phyloP scores from a whole-genome alignment of 2,888 invertebrate genomes.

The Apodemia hepburni region DNA sequence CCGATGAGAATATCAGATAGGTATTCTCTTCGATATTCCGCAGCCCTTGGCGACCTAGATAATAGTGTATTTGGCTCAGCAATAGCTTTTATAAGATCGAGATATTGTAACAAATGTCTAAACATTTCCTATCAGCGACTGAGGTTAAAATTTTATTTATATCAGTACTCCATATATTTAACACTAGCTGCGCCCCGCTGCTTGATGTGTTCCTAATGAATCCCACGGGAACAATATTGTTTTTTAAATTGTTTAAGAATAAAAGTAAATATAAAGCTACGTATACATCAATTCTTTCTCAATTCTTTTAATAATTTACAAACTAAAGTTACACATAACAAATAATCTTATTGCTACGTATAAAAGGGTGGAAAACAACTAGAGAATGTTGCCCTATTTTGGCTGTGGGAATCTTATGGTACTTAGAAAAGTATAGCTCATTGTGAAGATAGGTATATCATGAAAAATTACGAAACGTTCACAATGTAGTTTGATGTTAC shows the following conservation, averaged over 20 bases:
- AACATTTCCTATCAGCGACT: not conserved
- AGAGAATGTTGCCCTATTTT: not conserved
- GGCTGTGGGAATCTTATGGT: not conserved
- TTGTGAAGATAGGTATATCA: not conserved
- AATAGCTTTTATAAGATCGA: not conserved
- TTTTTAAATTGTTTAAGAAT: too few species aligned
- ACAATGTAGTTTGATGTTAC: not conserved
- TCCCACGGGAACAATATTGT: too few species aligned
- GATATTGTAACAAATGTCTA: conserved; percentile 3
- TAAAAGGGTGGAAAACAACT: not conserved
- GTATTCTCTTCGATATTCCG: not conserved
- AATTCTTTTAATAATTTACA: too few species aligned
- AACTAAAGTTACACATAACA: too few species aligned
- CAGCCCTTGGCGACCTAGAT: conserved; percentile 6
- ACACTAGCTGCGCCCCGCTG: not conserved
- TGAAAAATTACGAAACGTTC: not conserved
- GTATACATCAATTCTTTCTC: too few species aligned
- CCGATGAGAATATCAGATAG: not conserved
- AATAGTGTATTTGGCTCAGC: not conserved
- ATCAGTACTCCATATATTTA: not conserved
- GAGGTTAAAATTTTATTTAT: not conserved
- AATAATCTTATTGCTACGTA: too few species aligned
- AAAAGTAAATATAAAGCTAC: too few species aligned
- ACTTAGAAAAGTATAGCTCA: not conserved
- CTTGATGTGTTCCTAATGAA: too few species aligned